A percentile compares a stretch with the other conserved stretches of the same genome.
phyloP scores from a whole-genome alignment of 2,113 vertebrate genomes.

The Boulengeromyrus knoepffleri region DNA sequence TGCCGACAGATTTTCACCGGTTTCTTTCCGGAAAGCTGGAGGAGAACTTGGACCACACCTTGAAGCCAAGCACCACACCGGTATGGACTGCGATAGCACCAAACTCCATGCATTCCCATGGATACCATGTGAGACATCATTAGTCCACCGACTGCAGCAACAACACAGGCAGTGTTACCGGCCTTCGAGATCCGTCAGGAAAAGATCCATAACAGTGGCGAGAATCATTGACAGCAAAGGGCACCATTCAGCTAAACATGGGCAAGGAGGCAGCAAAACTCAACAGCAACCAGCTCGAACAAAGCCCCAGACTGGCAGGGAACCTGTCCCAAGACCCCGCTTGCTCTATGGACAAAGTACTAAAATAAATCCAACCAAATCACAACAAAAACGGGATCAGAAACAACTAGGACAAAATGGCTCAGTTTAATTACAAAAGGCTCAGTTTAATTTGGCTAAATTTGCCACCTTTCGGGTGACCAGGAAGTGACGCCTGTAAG shows the following conservation, averaged over 20 bases:
- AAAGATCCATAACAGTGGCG: background rate
- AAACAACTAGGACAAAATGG: constrained; percentile 27
- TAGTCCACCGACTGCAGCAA: background rate
- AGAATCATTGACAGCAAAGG: background rate
- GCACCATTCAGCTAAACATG: background rate
- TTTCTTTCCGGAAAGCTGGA: background rate
- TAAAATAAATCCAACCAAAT: background rate
- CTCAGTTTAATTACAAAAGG: constrained; percentile 15
- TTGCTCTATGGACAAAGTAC: background rate
- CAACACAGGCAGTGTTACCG: background rate
- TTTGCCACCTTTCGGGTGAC: background rate
- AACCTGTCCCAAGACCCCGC: background rate
- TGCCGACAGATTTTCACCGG: background rate
- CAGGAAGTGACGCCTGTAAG: background rate
- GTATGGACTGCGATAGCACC: background rate
- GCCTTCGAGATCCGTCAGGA: background rate
- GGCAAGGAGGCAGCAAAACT: background rate
- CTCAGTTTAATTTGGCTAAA: constrained; percentile 10
- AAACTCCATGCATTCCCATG: background rate
- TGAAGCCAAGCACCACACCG: background rate
- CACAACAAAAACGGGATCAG: constrained; percentile 4
- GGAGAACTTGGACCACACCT: background rate
- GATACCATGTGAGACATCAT: background rate
- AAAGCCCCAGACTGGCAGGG: background rate
- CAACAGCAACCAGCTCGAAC: background rate